phyloP scores from a whole-genome alignment of 2,888 invertebrate species.

The Halictus quadricinctus region DNA sequence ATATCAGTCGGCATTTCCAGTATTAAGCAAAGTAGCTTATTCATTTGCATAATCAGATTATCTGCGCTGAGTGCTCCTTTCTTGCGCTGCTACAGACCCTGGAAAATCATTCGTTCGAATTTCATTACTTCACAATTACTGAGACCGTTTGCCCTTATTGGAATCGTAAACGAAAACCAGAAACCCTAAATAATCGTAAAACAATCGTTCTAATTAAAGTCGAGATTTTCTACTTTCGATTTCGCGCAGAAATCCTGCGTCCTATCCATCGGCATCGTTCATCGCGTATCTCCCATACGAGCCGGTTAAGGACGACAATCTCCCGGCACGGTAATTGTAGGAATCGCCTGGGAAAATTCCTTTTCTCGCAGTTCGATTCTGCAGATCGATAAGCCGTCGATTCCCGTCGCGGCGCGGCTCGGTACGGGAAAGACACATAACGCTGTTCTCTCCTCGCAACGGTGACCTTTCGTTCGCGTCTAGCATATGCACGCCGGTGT shows the following conservation, averaged over 20 bases:
- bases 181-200: too few species aligned
- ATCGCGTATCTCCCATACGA: not conserved
- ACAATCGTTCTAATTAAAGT: not conserved
- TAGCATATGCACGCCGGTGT: conserved; percentile 22
- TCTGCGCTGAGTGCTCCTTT: too few species aligned
- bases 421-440: conserved; percentile 32
- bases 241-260: not conserved
- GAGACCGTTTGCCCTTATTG: too few species aligned
- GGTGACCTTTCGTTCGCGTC: conserved; percentile 56
- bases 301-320: not conserved
- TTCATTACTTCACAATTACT: too few species aligned
- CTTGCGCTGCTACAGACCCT: too few species aligned
- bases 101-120: too few species aligned
- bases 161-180: too few species aligned
- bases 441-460: conserved; percentile 12
- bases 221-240: not conserved
- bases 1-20: not conserved
- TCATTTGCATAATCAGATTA: too few species aligned
- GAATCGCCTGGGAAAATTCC: conserved; percentile 38
- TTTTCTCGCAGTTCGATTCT: conserved; percentile 27
- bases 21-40: too few species aligned
- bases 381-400: conserved; percentile 46
- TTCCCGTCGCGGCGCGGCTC: not conserved
- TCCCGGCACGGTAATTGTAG: not conserved
- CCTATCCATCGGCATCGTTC: not conserved